phyloP scores from a whole-genome alignment of 2,113 vertebrate genomes.

The Gadus macrocephalus region DNA sequence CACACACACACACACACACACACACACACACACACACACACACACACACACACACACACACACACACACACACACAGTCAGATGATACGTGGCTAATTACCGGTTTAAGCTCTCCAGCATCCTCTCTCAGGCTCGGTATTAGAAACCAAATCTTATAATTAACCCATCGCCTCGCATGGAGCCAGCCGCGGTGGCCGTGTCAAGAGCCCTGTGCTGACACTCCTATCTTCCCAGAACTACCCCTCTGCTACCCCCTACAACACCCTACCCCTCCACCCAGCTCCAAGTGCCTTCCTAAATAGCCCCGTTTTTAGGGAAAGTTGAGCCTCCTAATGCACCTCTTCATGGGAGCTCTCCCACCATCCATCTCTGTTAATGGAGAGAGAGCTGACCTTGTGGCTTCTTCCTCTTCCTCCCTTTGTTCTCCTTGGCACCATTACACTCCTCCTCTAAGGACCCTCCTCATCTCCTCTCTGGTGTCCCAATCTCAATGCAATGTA shows the following conservation, averaged over 20 bases:
- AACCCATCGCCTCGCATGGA: constrained; percentile 70
- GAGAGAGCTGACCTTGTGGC: constrained; percentile 46
- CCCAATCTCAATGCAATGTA: too few species aligned
- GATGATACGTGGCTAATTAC: constrained; percentile 71
- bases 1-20: constrained; percentile 34
- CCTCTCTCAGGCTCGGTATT: constrained; percentile 66
- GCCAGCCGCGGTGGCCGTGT: constrained; percentile 65
- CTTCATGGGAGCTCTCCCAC: constrained; percentile 1
- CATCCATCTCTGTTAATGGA: constrained; percentile 28
- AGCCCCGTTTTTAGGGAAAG: constrained; percentile 47
- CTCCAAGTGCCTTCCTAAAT: constrained; percentile 37
- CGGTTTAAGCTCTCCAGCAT: constrained; percentile 60
- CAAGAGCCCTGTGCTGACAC: constrained; percentile 59
- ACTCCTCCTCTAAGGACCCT: too few species aligned
- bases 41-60: background rate
- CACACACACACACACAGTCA: constrained; percentile 35
- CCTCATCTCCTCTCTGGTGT: too few species aligned
- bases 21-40: constrained; percentile 12
- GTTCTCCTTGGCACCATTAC: too few species aligned
- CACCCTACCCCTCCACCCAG: constrained; percentile 31
- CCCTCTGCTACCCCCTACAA: constrained; percentile 43
- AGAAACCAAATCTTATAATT: constrained; percentile 75
- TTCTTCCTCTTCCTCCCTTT: background rate
- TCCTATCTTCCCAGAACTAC: constrained; percentile 61
- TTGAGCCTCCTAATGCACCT: constrained; percentile 53